phyloP scores from a whole-genome alignment of 2,888 invertebrate genomes.

The Drosophila nr. medialis region DNA sequence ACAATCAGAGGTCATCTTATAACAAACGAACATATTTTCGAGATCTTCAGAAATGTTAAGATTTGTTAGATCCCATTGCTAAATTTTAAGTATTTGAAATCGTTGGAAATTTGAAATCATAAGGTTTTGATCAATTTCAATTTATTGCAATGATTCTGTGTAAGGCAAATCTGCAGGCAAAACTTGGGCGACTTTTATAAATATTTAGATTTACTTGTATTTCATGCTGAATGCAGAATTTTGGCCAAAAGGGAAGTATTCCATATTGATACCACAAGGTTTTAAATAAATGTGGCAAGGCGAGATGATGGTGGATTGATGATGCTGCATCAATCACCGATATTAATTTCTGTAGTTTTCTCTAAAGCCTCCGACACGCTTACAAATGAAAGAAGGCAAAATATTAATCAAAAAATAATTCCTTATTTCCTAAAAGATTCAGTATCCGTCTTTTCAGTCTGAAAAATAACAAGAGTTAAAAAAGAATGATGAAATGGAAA shows the following conservation, averaged over 20 bases:
- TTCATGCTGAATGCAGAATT: background rate
- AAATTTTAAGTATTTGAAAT: background rate
- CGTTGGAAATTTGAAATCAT: too few relatives aligned
- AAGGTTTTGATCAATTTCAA: background rate
- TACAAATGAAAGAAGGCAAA: background rate
- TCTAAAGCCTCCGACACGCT: background rate
- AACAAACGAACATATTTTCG: background rate
- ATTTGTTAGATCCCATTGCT: background rate
- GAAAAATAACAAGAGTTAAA: background rate
- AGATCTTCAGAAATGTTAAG: background rate
- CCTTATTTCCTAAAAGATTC: background rate
- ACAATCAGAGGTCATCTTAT: too few relatives aligned
- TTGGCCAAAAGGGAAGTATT: background rate
- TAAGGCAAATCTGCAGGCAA: background rate
- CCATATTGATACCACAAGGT: background rate
- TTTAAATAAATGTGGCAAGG: background rate
- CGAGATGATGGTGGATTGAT: background rate
- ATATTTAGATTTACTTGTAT: background rate
- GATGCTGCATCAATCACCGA: background rate
- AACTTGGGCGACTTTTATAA: background rate
- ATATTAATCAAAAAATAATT: background rate
- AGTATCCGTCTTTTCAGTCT: background rate
- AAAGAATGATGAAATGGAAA: background rate
- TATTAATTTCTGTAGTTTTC: background rate
- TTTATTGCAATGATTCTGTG: background rate